phyloP scores from a whole-genome alignment of 1,140 invertebrate genomes.

The Bombus ignitus region DNA sequence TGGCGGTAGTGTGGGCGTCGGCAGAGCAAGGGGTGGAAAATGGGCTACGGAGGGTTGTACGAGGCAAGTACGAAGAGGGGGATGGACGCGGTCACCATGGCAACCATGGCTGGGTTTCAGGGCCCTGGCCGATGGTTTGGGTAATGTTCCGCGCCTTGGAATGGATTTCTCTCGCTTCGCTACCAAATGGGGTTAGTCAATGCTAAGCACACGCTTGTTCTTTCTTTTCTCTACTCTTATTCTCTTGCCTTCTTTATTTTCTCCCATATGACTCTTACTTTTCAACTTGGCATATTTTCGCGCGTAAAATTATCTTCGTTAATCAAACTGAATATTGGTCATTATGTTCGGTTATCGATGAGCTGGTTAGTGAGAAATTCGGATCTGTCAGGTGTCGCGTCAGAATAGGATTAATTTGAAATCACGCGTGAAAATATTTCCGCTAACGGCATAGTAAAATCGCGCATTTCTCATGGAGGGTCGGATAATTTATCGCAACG shows the following conservation, averaged over 20 bases:
- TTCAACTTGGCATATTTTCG: background rate
- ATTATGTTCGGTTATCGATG: background rate
- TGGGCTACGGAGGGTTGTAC: conserved; percentile 59
- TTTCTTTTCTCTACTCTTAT: conserved; percentile 36
- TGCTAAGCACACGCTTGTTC: conserved; percentile 64
- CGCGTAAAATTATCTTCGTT: background rate
- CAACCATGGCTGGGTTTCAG: conserved; percentile 76
- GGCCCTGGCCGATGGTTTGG: conserved; percentile 70
- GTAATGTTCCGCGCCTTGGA: conserved; percentile 75
- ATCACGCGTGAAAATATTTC: background rate
- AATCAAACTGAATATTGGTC: background rate
- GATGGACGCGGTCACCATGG: conserved; percentile 75
- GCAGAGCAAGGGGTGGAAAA: conserved; percentile 50
- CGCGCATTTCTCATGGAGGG: background rate
- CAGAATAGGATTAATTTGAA: too few species aligned
- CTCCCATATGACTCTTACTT: too few species aligned
- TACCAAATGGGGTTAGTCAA: conserved; percentile 74
- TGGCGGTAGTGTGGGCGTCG: conserved; percentile 44
- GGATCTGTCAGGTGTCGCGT: background rate
- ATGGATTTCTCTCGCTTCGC: conserved; percentile 76
- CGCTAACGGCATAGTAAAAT: background rate
- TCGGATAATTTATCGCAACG: background rate
- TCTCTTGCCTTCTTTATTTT: background rate
- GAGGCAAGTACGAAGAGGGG: conserved; percentile 62
- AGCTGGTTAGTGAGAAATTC: background rate